Base-by-base conservation (phyloP, 2,888 invertebrate genomes). In the Baronia brevicornis region DNA sequence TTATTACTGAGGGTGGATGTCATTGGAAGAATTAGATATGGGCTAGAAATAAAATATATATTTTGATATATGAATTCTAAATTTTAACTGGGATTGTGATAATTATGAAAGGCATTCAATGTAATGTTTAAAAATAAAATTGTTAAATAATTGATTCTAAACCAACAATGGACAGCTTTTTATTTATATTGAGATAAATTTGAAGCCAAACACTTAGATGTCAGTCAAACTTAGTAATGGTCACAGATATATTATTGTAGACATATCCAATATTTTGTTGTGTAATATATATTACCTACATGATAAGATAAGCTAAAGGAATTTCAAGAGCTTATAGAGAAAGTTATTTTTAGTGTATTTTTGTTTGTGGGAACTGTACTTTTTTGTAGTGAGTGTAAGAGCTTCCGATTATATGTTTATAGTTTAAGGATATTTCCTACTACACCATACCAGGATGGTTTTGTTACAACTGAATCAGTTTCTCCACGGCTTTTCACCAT, bases 341-440 rank as follows among this genome's bases (percentile, higher is more conserved):
- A 21, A 20, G 18, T 35, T 29, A 20, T 21, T 25, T 34, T 25
- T 12, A 35, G 11, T 17, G 12, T 24, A 7, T 26, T 30, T 30
- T 35, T 8, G 9, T 25, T 30, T 32, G 11, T 28, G 17, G 19
- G 20, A 30, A 27, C 17, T 21, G 28, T 34, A 24, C 36, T 31
- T 22, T 27, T 26, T 28, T 12, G 38, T 37, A 35, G 34, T 23
- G 15, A 29, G 28, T 34, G 28, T 25, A 22, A 26, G 26, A 35
- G 41, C 29, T 38, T 41, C 37, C 35, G 37, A 45, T 43, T 27
- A 22, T 31, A 43, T 42, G 44, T 31, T 51, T 48, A 47, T 43
- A 46, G 43, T 48, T 55, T 45, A n/a, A n/a, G n/a, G n/a, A n/a
- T n/a, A n/a, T n/a, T n/a, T n/a, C n/a, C n/a, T n/a, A n/a, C n/a